A percentile compares a stretch with the other conserved stretches of the same genome.
Evolutionary conservation across 2,888 invertebrate genomes (phyloP).

Genomic region (Scaptomyza cyrtandrae): DNA sequence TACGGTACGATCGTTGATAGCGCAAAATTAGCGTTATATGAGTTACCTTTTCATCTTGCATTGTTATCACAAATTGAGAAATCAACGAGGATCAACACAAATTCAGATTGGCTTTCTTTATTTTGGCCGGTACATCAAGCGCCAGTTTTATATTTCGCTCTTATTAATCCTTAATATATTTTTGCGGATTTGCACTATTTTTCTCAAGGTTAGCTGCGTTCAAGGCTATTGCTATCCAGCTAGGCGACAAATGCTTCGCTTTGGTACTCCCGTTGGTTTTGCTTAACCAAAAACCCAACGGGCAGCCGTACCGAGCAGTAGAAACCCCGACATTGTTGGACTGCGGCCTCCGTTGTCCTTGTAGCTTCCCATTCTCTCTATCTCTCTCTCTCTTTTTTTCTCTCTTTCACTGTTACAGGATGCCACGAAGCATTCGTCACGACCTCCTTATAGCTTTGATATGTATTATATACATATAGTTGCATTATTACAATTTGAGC

Average conservation of each 20-base stretch:
- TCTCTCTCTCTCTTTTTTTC: too few relatives aligned
- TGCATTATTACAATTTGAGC: slow-evolving; percentile 58
- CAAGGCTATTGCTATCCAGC: slow-evolving; percentile 48
- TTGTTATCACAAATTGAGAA: slow-evolving; percentile 66
- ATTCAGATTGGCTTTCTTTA: neutral
- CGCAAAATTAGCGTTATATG: slow-evolving; percentile 76
- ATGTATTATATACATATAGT: slow-evolving; percentile 1
- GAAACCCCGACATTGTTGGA: slow-evolving; percentile 62
- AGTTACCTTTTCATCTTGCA: slow-evolving; percentile 61
- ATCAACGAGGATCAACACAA: slow-evolving; percentile 53
- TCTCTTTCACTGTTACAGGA: slow-evolving; percentile 18
- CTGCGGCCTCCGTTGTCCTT: slow-evolving; percentile 77
- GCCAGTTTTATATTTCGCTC: neutral
- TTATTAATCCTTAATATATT: neutral
- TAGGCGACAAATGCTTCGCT: slow-evolving; percentile 52
- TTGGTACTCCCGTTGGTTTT: slow-evolving; percentile 66
- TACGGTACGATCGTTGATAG: slow-evolving; percentile 53
- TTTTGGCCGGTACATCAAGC: neutral
- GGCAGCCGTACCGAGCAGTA: slow-evolving; percentile 70
- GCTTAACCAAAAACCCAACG: slow-evolving; percentile 69
- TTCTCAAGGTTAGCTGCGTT: neutral
- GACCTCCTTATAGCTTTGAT: slow-evolving; percentile 33
- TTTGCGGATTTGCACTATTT: neutral
- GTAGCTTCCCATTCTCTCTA: slow-evolving; percentile 6
- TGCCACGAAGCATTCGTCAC: slow-evolving; percentile 58